These are phyloP conservation scores for Torymus tubicola DNA, from an alignment of 2,888 invertebrate genomes.

Conservation along the genomic window DNA sequence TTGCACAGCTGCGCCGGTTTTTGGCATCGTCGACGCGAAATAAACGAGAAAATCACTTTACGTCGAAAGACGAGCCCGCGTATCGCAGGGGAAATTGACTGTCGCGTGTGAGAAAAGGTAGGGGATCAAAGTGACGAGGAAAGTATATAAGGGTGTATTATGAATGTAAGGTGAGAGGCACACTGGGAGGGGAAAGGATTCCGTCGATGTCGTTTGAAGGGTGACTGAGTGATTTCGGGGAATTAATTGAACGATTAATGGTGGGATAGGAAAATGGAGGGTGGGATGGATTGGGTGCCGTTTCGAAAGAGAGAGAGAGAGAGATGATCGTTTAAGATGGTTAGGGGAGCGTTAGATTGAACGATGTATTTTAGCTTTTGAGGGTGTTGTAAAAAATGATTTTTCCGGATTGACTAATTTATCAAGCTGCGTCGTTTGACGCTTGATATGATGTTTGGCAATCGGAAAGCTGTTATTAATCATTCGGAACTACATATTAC, in stretches of 20 bases:
- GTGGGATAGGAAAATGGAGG: not conserved
- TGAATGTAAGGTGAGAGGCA: too few species aligned
- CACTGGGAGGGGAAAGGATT: not conserved
- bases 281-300: conserved; percentile 12
- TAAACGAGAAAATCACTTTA: conserved; percentile 62
- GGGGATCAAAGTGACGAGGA: not conserved
- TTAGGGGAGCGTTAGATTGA: not conserved
- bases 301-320: not conserved
- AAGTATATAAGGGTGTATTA: not conserved
- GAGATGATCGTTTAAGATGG: not conserved
- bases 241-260: conserved; percentile 35
- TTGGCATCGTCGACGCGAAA: conserved; percentile 60
- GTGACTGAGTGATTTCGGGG: not conserved
- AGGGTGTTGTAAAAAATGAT: not conserved
- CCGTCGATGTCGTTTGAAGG: conserved; percentile 4
- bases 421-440: too few species aligned
- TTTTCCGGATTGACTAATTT: too few species aligned
- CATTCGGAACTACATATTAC: too few species aligned
- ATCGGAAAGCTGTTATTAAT: too few species aligned
- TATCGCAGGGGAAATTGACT: conserved; percentile 30
- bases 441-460: too few species aligned
- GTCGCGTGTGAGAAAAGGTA: not conserved
- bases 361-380: not conserved
- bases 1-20: conserved; percentile 56
- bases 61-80: conserved; percentile 43